A percentile compares a stretch with the other conserved stretches of the same genome.
Evolutionary conservation across 2,888 invertebrate genomes (phyloP).

Genomic region (Cryptocephalus moraei): DNA sequence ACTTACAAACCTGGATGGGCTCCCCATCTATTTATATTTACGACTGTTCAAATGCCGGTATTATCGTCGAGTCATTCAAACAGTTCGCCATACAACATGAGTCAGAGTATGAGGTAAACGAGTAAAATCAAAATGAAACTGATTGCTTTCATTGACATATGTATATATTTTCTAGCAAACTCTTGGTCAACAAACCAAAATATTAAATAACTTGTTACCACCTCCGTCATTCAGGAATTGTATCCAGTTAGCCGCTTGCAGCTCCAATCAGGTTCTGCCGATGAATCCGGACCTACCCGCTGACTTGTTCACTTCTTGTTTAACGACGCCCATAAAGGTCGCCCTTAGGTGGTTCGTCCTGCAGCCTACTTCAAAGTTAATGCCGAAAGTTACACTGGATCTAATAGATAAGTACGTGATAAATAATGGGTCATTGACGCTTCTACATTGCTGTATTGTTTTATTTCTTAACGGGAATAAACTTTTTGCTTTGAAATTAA

Average conservation of each 20-base stretch:
- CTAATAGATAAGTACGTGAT: slow-evolving; percentile 75
- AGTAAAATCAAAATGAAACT: not conserved
- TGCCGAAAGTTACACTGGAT: slow-evolving; percentile 73
- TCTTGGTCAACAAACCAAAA: slow-evolving; percentile 9
- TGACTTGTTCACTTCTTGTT: slow-evolving; percentile 93
- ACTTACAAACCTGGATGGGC: slow-evolving; percentile 99
- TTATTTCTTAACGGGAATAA: not conserved
- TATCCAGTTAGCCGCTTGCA: slow-evolving; percentile 94
- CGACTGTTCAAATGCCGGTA: slow-evolving; percentile 97
- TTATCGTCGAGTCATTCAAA: slow-evolving; percentile 85
- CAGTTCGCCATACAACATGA: slow-evolving; percentile 88
- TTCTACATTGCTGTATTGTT: not conserved
- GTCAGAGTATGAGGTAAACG: slow-evolving; percentile 57
- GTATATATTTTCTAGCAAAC: slow-evolving; percentile 10
- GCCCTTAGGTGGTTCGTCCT: slow-evolving; percentile 91
- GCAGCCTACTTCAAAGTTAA: slow-evolving; percentile 70
- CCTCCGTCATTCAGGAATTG: slow-evolving; percentile 72
- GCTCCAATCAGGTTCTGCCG: slow-evolving; percentile 85
- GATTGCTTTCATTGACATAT: not conserved
- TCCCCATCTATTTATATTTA: slow-evolving; percentile 98
- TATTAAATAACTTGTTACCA: slow-evolving; percentile 5
- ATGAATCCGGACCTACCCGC: slow-evolving; percentile 97
- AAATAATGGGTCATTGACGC: not conserved
- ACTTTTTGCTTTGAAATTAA: not conserved
- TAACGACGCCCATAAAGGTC: slow-evolving; percentile 96